These are phyloP conservation scores for Hippocampus zosterae DNA, from an alignment of 2,113 vertebrate genomes.

Conservation along the genomic window DNA sequence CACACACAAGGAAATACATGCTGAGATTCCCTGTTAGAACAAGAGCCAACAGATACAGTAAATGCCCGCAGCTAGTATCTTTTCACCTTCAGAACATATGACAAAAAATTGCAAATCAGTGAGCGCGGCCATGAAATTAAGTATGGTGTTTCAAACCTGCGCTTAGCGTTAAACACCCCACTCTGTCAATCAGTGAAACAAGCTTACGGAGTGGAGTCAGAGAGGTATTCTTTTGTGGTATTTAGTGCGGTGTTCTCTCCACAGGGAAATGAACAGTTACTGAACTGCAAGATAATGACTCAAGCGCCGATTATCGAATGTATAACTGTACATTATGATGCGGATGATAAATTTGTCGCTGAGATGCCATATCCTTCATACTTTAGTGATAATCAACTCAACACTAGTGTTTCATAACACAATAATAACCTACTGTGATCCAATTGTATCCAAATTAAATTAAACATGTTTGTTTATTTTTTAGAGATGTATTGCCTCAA, in stretches of 20 bases:
- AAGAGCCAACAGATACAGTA: not conserved
- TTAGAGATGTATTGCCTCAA: no score
- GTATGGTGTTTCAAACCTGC: not conserved
- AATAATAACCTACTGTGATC: no score
- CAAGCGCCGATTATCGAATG: not conserved
- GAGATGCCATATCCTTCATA: no score
- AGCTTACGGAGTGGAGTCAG: not conserved
- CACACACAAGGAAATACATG: conserved; percentile 24
- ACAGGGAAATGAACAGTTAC: not conserved
- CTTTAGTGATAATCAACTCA: no score
- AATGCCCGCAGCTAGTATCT: not conserved
- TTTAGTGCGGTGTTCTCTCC: not conserved
- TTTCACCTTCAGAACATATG: not conserved
- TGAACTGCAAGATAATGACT: not conserved
- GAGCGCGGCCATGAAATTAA: not conserved
- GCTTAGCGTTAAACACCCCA: not conserved
- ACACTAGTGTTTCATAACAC: no score
- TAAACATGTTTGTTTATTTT: no score
- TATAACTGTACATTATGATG: no score
- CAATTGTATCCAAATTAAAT: no score
- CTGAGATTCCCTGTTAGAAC: not conserved
- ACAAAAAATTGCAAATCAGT: not conserved
- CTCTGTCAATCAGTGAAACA: not conserved
- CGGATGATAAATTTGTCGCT: no score
- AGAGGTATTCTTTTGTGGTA: not conserved